These are phyloP conservation scores for Microcebus jonahi DNA, from an alignment of 2,113 vertebrate species.

Conservation along the genomic window DNA sequence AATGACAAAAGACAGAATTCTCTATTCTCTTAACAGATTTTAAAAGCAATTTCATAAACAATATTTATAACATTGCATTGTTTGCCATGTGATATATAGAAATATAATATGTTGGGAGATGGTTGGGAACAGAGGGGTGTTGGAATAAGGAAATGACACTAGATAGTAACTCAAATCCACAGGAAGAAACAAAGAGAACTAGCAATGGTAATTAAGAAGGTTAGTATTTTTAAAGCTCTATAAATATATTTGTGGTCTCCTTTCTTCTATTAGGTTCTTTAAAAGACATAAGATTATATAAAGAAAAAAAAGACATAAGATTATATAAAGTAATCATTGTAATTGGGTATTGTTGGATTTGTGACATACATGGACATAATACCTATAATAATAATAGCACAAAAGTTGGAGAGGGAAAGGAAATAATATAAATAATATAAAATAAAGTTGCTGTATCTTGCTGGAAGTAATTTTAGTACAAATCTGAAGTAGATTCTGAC, in stretches of 20 bases:
- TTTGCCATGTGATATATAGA: background rate
- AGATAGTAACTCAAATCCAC: background rate
- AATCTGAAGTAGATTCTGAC: background rate
- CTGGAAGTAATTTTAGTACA: background rate
- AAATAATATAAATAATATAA: background rate
- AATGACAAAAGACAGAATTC: background rate
- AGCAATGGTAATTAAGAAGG: background rate
- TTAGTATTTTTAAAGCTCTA: background rate
- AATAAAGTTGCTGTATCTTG: background rate
- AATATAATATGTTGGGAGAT: slow-evolving; percentile 4
- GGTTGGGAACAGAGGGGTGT: background rate
- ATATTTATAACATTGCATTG: background rate
- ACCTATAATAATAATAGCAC: background rate
- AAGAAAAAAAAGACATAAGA: background rate
- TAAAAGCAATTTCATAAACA: slow-evolving; percentile 1
- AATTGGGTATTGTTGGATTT: background rate
- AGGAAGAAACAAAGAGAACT: background rate
- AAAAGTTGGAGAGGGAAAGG: background rate
- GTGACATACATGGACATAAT: background rate
- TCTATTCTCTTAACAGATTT: slow-evolving; percentile 7
- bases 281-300: background rate
- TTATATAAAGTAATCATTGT: background rate
- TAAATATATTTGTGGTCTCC: background rate
- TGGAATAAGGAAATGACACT: background rate
- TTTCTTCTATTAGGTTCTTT: background rate